Conservation (phyloP, 2,113 vertebrate species). For the Grantiella picta region DNA sequence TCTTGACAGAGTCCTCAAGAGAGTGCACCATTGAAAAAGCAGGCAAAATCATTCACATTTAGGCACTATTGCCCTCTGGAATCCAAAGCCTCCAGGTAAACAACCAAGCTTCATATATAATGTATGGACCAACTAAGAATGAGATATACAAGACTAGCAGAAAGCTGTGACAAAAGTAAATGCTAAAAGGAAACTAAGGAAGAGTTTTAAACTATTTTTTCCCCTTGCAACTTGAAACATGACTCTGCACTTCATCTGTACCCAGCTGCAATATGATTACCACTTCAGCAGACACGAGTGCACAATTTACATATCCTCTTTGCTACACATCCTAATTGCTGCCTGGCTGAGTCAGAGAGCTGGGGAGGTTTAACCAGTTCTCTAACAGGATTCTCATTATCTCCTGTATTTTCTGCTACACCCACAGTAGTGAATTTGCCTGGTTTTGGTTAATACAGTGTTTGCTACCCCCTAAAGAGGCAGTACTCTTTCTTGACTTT, state of each 20-base stretch:
- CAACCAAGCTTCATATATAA: not conserved
- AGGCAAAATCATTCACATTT: not conserved
- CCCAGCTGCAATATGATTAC: not conserved
- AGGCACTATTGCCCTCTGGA: not conserved
- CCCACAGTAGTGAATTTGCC: not conserved
- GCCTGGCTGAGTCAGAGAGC: not conserved
- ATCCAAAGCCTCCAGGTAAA: not conserved
- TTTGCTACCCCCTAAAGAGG: not conserved
- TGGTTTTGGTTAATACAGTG: not conserved
- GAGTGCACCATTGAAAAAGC: not conserved
- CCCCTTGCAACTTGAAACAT: not conserved
- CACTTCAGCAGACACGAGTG: not conserved
- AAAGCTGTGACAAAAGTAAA: not conserved
- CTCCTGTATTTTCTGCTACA: not conserved
- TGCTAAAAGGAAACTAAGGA: not conserved
- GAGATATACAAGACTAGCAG: not conserved
- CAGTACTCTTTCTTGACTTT: not conserved
- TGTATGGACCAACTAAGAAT: not conserved
- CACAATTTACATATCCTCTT: not conserved
- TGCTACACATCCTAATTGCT: not conserved
- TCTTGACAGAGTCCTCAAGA: not conserved
- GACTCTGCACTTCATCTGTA: not conserved
- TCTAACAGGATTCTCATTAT: not conserved
- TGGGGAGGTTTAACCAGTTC: not conserved
- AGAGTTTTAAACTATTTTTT: not conserved